Percentiles rank a stretch among this genome's conserved stretches.
phyloP scores from a whole-genome alignment of 2,113 vertebrate genomes.

The Callipepla californica region DNA sequence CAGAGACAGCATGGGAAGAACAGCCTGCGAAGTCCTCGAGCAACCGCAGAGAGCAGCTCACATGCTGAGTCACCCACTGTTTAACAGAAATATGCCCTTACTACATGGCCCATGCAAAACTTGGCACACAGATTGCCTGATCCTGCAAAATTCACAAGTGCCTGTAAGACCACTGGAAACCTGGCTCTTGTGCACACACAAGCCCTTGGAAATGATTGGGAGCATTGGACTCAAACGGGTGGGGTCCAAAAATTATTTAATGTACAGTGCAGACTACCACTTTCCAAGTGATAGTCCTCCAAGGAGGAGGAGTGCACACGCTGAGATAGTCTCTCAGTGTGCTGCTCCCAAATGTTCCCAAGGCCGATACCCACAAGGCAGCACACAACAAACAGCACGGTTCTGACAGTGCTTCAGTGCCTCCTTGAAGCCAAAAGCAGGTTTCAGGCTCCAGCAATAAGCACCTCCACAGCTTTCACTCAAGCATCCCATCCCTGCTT shows the following conservation, averaged over 20 bases:
- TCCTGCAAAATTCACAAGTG: not conserved
- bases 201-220: not conserved
- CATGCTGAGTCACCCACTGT: not conserved
- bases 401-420: not conserved
- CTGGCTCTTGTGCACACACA: fast-evolving
- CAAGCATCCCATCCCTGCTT: not conserved
- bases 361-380: not conserved
- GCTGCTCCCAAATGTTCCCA: not conserved
- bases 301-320: not conserved
- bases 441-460: not conserved
- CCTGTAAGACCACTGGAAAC: not conserved
- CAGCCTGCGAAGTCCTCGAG: not conserved
- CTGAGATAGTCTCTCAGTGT: not conserved
- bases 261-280: not conserved
- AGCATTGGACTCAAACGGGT: not conserved
- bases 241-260: not conserved
- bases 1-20: not conserved
- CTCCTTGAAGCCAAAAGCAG: not conserved
- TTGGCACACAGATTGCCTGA: not conserved
- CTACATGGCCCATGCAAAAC: not conserved
- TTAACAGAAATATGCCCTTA: not conserved
- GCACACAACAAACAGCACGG: not conserved
- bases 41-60: not conserved
- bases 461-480: not conserved
- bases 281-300: not conserved